A percentile compares a stretch with the other conserved stretches of the same genome.
Evolutionary conservation across 2,888 invertebrate genomes (phyloP).

Genomic region (Cheilosia scutellata): DNA sequence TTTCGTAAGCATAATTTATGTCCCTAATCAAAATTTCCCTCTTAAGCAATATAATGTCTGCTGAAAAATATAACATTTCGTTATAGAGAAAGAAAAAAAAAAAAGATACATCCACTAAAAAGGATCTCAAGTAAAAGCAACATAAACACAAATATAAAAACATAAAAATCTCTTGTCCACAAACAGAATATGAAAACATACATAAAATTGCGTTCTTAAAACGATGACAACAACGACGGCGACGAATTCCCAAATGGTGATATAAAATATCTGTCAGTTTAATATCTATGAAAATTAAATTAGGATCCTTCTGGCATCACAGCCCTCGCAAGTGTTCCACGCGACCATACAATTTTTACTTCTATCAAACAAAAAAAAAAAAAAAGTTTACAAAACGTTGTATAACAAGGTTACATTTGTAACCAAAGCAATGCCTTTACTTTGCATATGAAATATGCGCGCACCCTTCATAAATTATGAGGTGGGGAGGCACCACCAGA

Average conservation of each 20-base stretch:
- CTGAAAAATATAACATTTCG: constrained; percentile 2
- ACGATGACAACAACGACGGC: constrained; percentile 12
- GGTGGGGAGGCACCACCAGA: background rate
- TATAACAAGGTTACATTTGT: constrained; percentile 33
- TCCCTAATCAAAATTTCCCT: constrained; percentile 62
- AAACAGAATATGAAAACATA: constrained; percentile 59
- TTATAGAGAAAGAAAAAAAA: background rate
- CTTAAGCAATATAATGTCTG: constrained; percentile 32
- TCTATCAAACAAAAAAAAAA: constrained; percentile 2
- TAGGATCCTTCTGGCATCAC: constrained; percentile 38
- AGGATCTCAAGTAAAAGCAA: background rate
- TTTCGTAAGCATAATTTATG: constrained; percentile 50
- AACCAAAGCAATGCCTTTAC: constrained; percentile 42
- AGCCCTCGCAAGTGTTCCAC: background rate
- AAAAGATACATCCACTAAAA: constrained; percentile 21
- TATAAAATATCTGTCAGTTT: constrained; percentile 70
- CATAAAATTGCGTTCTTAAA: constrained; percentile 22
- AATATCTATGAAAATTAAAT: constrained; percentile 70
- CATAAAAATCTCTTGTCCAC: constrained; percentile 45
- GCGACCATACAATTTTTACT: background rate
- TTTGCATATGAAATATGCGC: constrained; percentile 54
- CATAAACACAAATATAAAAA: constrained; percentile 38
- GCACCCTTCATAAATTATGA: constrained; percentile 42
- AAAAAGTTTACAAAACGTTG: background rate
- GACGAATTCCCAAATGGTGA: constrained; percentile 65